These are phyloP conservation scores for Dasysyrphus tricinctus DNA, from an alignment of 2,888 invertebrate genomes.

Conservation along the genomic window DNA sequence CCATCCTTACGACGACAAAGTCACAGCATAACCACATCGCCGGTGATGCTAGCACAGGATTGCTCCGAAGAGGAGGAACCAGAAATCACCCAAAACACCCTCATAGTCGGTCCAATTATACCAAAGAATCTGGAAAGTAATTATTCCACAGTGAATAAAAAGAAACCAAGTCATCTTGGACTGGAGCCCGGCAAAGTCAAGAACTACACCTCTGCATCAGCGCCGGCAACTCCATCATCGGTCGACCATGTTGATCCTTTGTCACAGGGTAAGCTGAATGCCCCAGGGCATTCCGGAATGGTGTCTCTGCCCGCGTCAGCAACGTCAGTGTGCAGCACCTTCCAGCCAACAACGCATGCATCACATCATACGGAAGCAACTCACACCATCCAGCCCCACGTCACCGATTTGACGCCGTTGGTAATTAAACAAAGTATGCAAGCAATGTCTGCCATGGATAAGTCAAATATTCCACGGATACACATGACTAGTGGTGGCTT, in stretches of 20 bases:
- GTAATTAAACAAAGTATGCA: constrained; percentile 67
- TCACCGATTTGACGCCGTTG: constrained; percentile 63
- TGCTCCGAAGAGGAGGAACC: constrained; percentile 83
- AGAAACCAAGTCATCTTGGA: constrained; percentile 50
- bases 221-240: constrained; percentile 55
- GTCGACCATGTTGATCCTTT: constrained; percentile 38
- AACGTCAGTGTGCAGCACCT: constrained; percentile 68
- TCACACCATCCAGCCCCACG: constrained; percentile 78
- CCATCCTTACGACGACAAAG: constrained; percentile 81
- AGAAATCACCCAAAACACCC: constrained; percentile 84
- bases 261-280: constrained; percentile 27
- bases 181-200: constrained; percentile 24
- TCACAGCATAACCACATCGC: constrained; percentile 83
- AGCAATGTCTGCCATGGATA: constrained; percentile 40
- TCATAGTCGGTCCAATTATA: constrained; percentile 85
- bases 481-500: constrained; percentile 42
- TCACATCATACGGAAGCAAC: constrained; percentile 81
- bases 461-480: constrained; percentile 69
- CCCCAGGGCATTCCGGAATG: constrained; percentile 1
- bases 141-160: constrained; percentile 76
- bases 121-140: constrained; percentile 81
- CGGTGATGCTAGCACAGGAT: constrained; percentile 84
- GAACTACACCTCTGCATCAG: constrained; percentile 38
- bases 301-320: constrained; percentile 28
- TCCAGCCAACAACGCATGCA: constrained; percentile 68